Conservation (phyloP, 1,140 invertebrate species). For the Nephila pilipes region DNA sequence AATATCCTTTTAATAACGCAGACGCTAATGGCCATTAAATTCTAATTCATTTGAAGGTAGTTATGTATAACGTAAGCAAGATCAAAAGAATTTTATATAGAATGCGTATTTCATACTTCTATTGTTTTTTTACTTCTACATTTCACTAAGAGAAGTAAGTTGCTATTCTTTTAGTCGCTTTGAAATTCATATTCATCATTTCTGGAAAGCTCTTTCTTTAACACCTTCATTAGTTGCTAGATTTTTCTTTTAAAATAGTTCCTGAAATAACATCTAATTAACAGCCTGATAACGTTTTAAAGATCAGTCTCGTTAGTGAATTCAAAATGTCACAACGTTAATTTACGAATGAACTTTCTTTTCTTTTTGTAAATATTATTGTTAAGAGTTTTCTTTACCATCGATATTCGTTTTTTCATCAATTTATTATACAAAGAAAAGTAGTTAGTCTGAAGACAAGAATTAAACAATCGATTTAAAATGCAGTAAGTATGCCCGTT, state of each 20-base stretch:
- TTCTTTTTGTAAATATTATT: background rate
- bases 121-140: background rate
- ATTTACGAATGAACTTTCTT: background rate
- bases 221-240: background rate
- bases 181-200: background rate
- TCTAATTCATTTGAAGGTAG: slow-evolving; percentile 21
- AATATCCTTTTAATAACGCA: background rate
- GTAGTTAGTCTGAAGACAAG: no score
- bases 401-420: no score
- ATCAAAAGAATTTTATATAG: background rate
- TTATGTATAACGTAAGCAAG: background rate
- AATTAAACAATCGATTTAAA: no score
- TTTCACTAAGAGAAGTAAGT: background rate
- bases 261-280: slow-evolving; percentile 17
- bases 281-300: background rate
- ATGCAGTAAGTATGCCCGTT: no score
- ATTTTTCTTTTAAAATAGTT: slow-evolving; percentile 3
- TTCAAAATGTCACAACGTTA: background rate
- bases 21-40: slow-evolving; percentile 47
- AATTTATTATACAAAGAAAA: no score
- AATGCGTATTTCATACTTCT: background rate
- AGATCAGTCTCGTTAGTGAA: slow-evolving; percentile 10
- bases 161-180: background rate
- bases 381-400: no score
- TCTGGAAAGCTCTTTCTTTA: background rate